These are phyloP conservation scores for Oreotragus oreotragus DNA, from an alignment of 2,113 vertebrate genomes.

Conservation along the genomic window DNA sequence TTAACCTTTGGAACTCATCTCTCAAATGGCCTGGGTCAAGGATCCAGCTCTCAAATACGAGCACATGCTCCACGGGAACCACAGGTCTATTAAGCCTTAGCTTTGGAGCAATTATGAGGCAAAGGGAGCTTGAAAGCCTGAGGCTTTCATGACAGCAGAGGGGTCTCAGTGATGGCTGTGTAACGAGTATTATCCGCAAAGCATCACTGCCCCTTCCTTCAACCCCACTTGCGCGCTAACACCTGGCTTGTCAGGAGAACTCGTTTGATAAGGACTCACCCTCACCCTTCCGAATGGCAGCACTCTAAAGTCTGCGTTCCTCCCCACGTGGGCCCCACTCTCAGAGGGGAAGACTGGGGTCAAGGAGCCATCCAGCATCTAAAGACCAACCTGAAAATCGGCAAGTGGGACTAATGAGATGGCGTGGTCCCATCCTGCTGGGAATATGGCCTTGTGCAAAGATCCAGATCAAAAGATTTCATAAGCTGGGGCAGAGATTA, in stretches of 20 bases:
- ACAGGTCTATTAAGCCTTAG: slow-evolving; percentile 24
- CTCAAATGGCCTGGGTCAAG: slow-evolving; percentile 35
- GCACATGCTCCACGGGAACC: not conserved
- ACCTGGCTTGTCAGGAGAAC: not conserved
- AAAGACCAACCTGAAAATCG: not conserved
- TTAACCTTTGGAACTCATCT: slow-evolving; percentile 46
- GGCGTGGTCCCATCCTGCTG: not conserved
- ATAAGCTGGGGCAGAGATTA: not conserved
- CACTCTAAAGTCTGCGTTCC: too few species aligned
- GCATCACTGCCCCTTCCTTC: not conserved
- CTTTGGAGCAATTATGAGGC: slow-evolving; percentile 7
- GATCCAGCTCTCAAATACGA: slow-evolving; percentile 1
- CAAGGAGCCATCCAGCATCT: slow-evolving; percentile 39
- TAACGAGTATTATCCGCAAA: slow-evolving; percentile 51
- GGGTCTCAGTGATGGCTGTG: not conserved
- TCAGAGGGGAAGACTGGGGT: slow-evolving; percentile 20
- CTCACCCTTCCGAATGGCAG: too few species aligned
- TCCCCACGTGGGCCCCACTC: not conserved
- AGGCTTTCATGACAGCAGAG: slow-evolving; percentile 49
- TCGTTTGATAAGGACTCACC: slow-evolving; percentile 30
- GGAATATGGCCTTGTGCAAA: slow-evolving; percentile 1
- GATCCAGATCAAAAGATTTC: slow-evolving; percentile 37
- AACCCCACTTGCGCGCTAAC: slow-evolving; percentile 34
- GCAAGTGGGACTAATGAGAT: slow-evolving; percentile 29
- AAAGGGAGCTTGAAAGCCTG: not conserved